Conservation (phyloP, 2,113 vertebrate genomes). For the Crotalus helleri region DNA sequence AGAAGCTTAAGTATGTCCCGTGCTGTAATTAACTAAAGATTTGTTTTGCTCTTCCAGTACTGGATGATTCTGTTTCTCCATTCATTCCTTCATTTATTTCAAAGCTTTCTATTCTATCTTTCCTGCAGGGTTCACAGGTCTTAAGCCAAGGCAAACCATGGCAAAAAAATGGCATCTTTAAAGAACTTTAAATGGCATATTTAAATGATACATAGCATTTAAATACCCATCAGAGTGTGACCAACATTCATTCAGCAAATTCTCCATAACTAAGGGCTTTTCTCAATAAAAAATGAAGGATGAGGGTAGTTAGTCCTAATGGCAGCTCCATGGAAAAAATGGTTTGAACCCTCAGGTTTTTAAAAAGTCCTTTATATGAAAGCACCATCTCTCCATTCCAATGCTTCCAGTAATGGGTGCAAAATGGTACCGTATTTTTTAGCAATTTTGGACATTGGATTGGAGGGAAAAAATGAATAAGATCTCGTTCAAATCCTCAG, state of each 20-base stretch:
- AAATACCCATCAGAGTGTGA: not conserved
- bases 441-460: not conserved
- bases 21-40: not conserved
- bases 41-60: not conserved
- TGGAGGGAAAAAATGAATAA: not conserved
- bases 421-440: not conserved
- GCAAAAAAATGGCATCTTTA: not conserved
- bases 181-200: not conserved
- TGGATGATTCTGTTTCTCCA: not conserved
- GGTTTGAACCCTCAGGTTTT: not conserved
- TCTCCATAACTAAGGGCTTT: not conserved
- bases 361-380: not conserved
- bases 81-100: not conserved
- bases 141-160: not conserved
- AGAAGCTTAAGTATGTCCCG: slow-evolving; percentile 1
- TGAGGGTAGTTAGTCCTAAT: not conserved
- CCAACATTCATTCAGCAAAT: not conserved
- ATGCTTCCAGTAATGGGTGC: not conserved
- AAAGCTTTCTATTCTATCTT: not conserved
- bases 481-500: not conserved
- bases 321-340: not conserved
- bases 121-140: not conserved
- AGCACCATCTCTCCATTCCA: not conserved
- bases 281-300: not conserved
- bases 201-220: not conserved